These are phyloP conservation scores for Diachasmimorpha longicaudata DNA, from an alignment of 1,140 invertebrate genomes.

Conservation along the genomic window DNA sequence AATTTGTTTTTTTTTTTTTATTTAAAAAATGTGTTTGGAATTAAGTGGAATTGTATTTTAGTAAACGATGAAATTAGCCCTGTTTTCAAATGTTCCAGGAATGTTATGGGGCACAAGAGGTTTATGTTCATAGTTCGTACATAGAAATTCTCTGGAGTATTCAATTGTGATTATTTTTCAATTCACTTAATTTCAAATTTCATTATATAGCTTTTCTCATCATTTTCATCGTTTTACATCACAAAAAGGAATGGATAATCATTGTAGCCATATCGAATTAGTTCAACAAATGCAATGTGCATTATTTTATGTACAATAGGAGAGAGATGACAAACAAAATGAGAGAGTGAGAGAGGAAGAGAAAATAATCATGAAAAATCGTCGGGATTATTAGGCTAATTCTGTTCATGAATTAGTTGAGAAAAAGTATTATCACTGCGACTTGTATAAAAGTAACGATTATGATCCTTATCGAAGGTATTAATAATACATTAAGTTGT, in stretches of 20 bases:
- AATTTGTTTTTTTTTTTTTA: background rate
- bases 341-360: background rate
- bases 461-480: background rate
- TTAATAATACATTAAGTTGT: background rate
- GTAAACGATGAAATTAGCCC: too few species aligned
- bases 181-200: background rate
- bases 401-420: slow-evolving; percentile 44
- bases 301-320: background rate
- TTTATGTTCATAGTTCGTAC: background rate
- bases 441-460: slow-evolving; percentile 41
- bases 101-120: too few species aligned
- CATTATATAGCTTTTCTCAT: background rate
- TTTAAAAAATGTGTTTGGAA: background rate
- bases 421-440: slow-evolving; percentile 3
- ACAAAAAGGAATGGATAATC: slow-evolving; percentile 1
- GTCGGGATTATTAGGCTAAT: slow-evolving; percentile 29
- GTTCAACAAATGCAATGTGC: background rate
- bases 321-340: background rate
- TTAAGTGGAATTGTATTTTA: too few species aligned
- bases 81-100: too few species aligned
- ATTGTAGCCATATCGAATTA: background rate
- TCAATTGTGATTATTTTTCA: background rate
- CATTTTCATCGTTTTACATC: background rate
- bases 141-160: background rate
- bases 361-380: slow-evolving; percentile 2